A percentile compares a stretch with the other conserved stretches of the same genome.
phyloP scores from a whole-genome alignment of 2,888 invertebrate genomes.

The Halictus ligatus region DNA sequence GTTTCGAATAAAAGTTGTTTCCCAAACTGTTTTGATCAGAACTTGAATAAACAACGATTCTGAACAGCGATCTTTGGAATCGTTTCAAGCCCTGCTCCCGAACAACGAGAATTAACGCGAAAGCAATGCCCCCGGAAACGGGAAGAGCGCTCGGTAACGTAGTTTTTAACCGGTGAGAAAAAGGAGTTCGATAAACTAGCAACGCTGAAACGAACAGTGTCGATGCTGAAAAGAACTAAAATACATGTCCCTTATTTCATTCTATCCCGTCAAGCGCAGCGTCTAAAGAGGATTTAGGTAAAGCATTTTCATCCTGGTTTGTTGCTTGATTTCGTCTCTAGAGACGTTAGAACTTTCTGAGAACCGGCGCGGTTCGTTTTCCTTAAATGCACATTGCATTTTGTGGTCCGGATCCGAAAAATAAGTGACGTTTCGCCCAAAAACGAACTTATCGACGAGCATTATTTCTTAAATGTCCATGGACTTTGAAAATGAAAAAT shows the following conservation, averaged over 20 bases:
- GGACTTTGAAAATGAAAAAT: too few relatives aligned
- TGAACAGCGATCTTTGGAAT: not conserved
- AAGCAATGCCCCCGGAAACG: not conserved
- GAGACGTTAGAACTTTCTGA: slow-evolving; percentile 27
- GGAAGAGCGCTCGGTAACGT: not conserved
- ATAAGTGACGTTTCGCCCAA: too few relatives aligned
- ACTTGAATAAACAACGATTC: not conserved
- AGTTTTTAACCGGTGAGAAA: not conserved
- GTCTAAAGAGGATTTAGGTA: slow-evolving; percentile 74
- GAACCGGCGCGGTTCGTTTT: slow-evolving; percentile 23
- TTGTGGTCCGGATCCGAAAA: too few relatives aligned
- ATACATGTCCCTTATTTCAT: slow-evolving; percentile 54
- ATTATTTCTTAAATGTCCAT: too few relatives aligned
- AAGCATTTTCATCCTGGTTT: slow-evolving; percentile 50
- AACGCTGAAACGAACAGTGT: not conserved
- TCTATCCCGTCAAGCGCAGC: slow-evolving; percentile 66
- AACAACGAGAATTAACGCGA: not conserved
- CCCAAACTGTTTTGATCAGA: not conserved
- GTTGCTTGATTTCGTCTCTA: slow-evolving; percentile 50
- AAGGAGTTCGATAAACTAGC: not conserved
- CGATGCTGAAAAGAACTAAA: slow-evolving; percentile 24
- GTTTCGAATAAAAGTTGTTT: not conserved
- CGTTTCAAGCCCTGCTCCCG: not conserved
- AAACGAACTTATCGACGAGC: too few relatives aligned
- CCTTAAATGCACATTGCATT: slow-evolving; percentile 28